These are phyloP conservation scores for Sinotaia quadrata DNA, from an alignment of 2,888 invertebrate genomes.

Conservation along the genomic window DNA sequence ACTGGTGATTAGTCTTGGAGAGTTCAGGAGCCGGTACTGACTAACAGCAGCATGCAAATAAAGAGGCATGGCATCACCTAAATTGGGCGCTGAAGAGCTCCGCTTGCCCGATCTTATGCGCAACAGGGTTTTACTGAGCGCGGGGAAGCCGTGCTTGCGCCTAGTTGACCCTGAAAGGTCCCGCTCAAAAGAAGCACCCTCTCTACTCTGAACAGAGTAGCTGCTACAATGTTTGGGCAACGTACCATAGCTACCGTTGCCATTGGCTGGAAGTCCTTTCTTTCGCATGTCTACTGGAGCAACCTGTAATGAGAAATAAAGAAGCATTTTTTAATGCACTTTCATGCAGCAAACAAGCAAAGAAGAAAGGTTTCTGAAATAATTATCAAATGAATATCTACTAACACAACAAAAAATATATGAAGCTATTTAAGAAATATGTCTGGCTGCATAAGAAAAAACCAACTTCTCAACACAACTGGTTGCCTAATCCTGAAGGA, in stretches of 20 bases:
- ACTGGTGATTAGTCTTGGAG: constrained; percentile 1
- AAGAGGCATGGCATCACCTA: constrained; percentile 79
- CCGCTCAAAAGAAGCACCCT: constrained; percentile 25
- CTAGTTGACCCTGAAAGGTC: constrained; percentile 24
- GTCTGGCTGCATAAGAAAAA: too few species aligned
- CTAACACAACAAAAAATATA: too few species aligned
- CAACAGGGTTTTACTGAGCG: constrained; percentile 80
- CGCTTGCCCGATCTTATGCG: constrained; percentile 76
- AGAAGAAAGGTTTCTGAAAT: too few species aligned
- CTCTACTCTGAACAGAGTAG: constrained; percentile 35
- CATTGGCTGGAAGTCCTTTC: constrained; percentile 31
- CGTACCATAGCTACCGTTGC: constrained; percentile 61
- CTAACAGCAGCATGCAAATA: constrained; percentile 25
- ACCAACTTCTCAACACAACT: too few species aligned
- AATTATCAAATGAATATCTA: too few species aligned
- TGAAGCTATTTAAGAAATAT: too few species aligned
- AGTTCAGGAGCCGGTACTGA: constrained; percentile 1
- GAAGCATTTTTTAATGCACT: too few species aligned
- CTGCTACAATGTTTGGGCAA: constrained; percentile 54
- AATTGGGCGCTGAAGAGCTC: constrained; percentile 91
- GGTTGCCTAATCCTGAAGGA: neutral
- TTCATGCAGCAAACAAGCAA: too few species aligned
- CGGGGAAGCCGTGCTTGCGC: constrained; percentile 55
- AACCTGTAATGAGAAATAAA: constrained; percentile 75
- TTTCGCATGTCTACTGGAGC: constrained; percentile 75